phyloP scores from a whole-genome alignment of 2,113 vertebrate species.

The Vidua chalybeata region DNA sequence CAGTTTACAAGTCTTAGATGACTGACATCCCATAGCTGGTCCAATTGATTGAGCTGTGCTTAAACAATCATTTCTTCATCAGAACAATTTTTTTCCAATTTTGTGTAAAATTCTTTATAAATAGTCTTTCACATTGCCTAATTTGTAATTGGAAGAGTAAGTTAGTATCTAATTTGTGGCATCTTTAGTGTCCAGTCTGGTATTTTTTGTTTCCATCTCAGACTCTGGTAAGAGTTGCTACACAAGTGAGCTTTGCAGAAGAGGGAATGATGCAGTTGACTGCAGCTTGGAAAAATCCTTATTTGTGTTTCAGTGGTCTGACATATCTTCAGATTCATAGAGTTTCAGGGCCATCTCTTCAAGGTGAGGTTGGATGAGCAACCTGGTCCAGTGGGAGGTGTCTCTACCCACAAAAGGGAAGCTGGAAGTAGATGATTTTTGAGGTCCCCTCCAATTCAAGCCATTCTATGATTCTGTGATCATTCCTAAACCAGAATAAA shows the following conservation, averaged over 20 bases:
- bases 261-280: neutral
- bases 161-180: neutral
- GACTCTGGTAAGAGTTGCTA: neutral
- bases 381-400: neutral
- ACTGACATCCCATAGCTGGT: neutral
- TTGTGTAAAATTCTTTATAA: neutral
- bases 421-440: neutral
- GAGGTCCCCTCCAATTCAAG: neutral
- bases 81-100: neutral
- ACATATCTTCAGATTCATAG: neutral
- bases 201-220: neutral
- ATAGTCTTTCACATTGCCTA: neutral
- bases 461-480: neutral
- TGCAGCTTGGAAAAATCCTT: neutral
- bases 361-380: neutral
- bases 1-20: fast-evolving
- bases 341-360: neutral
- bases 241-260: neutral
- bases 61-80: neutral
- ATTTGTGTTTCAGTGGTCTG: neutral
- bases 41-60: neutral
- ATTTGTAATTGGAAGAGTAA: neutral
- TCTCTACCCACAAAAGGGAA: neutral
- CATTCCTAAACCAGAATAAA: neutral
- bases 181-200: neutral